Evolutionary conservation across 2,797 vertebrate species (phyloP).

Genomic region (Tachyglossus aculeatus): DNA sequence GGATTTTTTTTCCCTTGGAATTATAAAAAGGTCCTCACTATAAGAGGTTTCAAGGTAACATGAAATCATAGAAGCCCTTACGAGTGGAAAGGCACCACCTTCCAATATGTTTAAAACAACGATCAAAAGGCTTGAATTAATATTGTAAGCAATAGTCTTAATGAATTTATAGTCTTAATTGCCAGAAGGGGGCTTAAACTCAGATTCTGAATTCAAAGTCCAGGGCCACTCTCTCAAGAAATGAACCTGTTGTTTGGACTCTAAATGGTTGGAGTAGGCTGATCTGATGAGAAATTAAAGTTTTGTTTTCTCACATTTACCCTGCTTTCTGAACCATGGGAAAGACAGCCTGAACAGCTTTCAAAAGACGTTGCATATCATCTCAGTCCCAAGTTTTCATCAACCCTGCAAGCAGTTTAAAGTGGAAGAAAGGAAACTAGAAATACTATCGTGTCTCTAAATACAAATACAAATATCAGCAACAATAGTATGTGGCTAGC

Average conservation of each 20-base stretch:
- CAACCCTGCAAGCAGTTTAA: not conserved
- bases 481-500: too few species aligned
- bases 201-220: conserved; percentile 15
- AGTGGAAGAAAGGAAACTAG: not conserved
- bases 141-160: not conserved
- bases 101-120: conserved; percentile 13
- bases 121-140: too few species aligned
- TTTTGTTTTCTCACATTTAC: not conserved
- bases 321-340: conserved; percentile 28
- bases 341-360: not conserved
- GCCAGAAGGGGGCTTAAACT: conserved; percentile 25
- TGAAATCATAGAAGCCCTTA: conserved; percentile 9
- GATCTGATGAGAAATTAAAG: conserved; percentile 29
- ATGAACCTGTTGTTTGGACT: conserved; percentile 39
- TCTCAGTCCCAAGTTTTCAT: not conserved
- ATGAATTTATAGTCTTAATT: conserved; percentile 21
- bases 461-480: not conserved
- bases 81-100: conserved; percentile 30
- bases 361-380: not conserved
- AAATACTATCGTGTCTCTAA: too few species aligned
- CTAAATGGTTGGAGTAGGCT: conserved; percentile 24
- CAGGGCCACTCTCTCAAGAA: not conserved
- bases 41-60: not conserved
- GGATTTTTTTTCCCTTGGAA: not conserved
- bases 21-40: conserved; percentile 22